Base-by-base conservation (phyloP, 1,140 invertebrate genomes). In the Drosophila sturtevanti region DNA sequence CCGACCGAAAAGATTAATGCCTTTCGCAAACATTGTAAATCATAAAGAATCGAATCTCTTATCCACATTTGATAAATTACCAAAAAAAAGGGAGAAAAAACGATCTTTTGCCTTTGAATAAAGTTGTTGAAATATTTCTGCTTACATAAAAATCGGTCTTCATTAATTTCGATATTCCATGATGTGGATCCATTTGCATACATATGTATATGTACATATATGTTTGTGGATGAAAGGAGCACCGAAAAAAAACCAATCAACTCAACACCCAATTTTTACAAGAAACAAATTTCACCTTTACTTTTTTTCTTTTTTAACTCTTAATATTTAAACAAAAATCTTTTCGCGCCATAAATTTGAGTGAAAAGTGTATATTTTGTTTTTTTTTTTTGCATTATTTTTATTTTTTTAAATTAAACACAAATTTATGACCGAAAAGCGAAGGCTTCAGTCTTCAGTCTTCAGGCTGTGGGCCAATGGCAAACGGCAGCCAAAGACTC, bases 321-420 rank as follows among this genome's bases (percentile, higher is more conserved):
- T 31, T 31, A 34, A 56, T 78, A 79, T 89, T 89, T 71, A 84
- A 87, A 79, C 62, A 79, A 84, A 69, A 82, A 77, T 68, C 67
- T 71, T 48, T 89, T 89, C 69, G 62, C 79, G 72, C 79, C 79
- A 87, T 87, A 82, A 84, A 87, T 87, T 86, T 70, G 59, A 89
- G 79, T 84, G 84, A 89, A 89, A 89, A 89, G 80, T 84, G 77
- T 48, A n/a, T n/a, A n/a, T 48, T 48, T 48, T 38, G 9, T 44
- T 12, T 31, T 6, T 6, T 31, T 7, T 31, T 31, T 31, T 31
- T 24, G 4, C 2, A 10, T 12, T 31, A 6, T 0, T 38, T 38
- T n/a, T 38, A 41, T 14, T 41, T 48, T 48, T 84, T 89, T 89
- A 89, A 89, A 89, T 89, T 84, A 89, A 87, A 89, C 84, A 80